These are phyloP conservation scores for Phragmatobia fuliginosa DNA, from an alignment of 2,888 invertebrate genomes.

Conservation along the genomic window DNA sequence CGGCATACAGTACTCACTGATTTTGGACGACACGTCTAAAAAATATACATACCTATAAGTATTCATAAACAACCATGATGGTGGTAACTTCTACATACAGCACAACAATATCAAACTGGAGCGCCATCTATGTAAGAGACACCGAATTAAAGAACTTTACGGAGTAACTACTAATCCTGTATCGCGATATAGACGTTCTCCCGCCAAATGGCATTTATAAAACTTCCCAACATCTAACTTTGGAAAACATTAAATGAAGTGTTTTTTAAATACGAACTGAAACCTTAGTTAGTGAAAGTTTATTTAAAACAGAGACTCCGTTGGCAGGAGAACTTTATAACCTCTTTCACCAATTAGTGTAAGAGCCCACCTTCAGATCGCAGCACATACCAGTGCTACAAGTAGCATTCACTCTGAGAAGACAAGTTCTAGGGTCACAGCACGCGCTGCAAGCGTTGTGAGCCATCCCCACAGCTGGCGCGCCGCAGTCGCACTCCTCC, in stretches of 20 bases:
- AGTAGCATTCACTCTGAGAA: slow-evolving; percentile 93
- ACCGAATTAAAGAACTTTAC: too few species aligned
- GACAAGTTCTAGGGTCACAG: slow-evolving; percentile 95
- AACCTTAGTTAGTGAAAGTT: too few species aligned
- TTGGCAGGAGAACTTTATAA: background rate
- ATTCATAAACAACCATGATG: background rate
- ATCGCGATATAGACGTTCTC: too few species aligned
- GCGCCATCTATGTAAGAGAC: too few species aligned
- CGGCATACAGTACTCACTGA: slow-evolving; percentile 93
- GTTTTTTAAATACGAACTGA: too few species aligned
- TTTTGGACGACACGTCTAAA: slow-evolving; percentile 90
- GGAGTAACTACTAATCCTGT: too few species aligned
- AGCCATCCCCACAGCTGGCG: slow-evolving; percentile 87
- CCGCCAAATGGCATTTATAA: too few species aligned
- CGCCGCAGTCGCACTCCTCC: slow-evolving; percentile 98
- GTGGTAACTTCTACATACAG: too few species aligned
- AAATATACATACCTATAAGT: background rate
- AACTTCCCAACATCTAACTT: too few species aligned
- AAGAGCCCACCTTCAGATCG: slow-evolving; percentile 86
- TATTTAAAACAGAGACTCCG: background rate
- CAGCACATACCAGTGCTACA: slow-evolving; percentile 98
- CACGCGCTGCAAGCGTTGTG: slow-evolving; percentile 91
- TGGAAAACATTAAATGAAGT: too few species aligned
- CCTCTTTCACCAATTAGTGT: background rate
- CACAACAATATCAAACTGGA: too few species aligned